Evolutionary conservation across 2,113 vertebrate genomes (phyloP).

Genomic region (Passer domesticus): DNA sequence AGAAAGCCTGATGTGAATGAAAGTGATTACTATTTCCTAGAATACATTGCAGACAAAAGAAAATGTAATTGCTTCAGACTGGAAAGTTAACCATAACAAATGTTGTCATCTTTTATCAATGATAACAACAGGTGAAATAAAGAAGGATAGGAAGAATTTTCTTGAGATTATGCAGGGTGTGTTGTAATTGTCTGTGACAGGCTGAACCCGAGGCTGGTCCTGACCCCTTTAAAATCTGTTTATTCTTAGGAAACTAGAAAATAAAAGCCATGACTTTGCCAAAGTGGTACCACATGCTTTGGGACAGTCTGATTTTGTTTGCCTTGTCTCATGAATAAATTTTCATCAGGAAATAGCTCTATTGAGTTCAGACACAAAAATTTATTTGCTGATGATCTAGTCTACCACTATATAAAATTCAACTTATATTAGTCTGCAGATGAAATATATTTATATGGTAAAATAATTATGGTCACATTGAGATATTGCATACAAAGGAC

Average conservation of each 20-base stretch:
- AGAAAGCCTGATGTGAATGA: background rate
- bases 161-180: background rate
- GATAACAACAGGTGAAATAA: conserved; percentile 51
- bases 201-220: conserved; percentile 23
- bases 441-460: background rate
- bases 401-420: background rate
- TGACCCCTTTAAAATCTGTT: conserved; percentile 10
- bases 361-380: background rate
- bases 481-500: background rate
- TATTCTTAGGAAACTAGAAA: background rate
- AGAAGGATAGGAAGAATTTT: background rate
- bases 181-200: conserved; percentile 25
- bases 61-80: conserved; percentile 20
- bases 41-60: background rate
- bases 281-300: background rate
- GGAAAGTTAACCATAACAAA: conserved; percentile 42
- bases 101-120: conserved; percentile 52
- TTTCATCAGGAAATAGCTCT: background rate
- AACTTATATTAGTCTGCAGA: background rate
- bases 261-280: background rate
- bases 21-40: conserved; percentile 25
- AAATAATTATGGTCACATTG: background rate
- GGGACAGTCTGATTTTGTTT: background rate
- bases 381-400: background rate
- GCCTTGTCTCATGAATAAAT: background rate